Percentiles rank a stretch among this genome's conserved stretches.
Evolutionary conservation across 2,113 vertebrate genomes (phyloP).

Genomic region (Copsychus sechellarum): DNA sequence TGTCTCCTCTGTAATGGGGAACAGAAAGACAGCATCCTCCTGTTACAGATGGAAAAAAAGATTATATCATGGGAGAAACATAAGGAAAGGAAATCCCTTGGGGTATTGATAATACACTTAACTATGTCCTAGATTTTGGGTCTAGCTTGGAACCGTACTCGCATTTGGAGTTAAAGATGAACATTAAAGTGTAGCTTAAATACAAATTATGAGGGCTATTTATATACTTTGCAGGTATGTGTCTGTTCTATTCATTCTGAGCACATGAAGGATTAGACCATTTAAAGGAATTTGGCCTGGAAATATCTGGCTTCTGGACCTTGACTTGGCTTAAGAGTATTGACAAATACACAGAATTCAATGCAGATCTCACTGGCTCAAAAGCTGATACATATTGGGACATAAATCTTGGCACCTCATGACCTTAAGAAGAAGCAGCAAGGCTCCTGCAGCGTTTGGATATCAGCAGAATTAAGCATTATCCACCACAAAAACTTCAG

Average conservation of each 20-base stretch:
- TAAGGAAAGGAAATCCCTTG: background rate
- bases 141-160: background rate
- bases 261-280: background rate
- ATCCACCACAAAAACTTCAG: background rate
- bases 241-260: background rate
- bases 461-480: background rate
- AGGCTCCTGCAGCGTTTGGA: background rate
- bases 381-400: background rate
- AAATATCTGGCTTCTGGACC: background rate
- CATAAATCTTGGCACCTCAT: background rate
- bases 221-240: background rate
- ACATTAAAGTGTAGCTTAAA: background rate
- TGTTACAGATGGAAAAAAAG: background rate
- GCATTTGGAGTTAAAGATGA: background rate
- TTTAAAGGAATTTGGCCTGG: background rate
- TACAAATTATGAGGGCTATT: background rate
- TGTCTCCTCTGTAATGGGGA: background rate
- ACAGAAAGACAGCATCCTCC: background rate
- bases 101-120: background rate
- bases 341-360: background rate
- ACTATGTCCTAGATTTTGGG: background rate
- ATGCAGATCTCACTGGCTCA: background rate
- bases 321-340: background rate
- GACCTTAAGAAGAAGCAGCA: background rate
- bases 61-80: background rate